Evolutionary conservation across 1,140 invertebrate genomes (phyloP).

Genomic region (Battus philenor): DNA sequence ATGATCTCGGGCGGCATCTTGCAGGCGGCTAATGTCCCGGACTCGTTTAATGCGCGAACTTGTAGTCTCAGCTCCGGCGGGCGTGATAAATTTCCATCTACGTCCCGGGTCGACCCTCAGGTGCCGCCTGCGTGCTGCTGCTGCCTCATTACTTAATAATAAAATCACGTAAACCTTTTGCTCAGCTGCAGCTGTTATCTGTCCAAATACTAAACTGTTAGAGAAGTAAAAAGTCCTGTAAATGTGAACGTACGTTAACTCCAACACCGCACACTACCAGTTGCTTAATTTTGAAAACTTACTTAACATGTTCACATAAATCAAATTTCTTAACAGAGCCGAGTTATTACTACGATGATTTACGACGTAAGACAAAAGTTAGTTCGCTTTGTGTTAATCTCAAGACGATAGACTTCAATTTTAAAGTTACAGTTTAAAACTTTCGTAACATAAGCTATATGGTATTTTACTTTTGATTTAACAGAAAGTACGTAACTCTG

Average conservation of each 20-base stretch:
- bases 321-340: slow-evolving; percentile 56
- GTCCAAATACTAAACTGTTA: no score
- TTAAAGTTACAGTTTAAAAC: slow-evolving; percentile 4
- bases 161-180: background rate
- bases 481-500: no score
- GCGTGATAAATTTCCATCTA: slow-evolving; percentile 70
- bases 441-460: background rate
- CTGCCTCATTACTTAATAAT: slow-evolving; percentile 4
- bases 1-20: slow-evolving; percentile 75
- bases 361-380: slow-evolving; percentile 39
- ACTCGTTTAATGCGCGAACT: slow-evolving; percentile 75
- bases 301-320: slow-evolving; percentile 58
- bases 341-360: slow-evolving; percentile 52
- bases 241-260: no score
- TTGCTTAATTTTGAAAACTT: slow-evolving; percentile 53
- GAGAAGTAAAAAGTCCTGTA: no score
- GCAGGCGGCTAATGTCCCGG: slow-evolving; percentile 71
- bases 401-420: slow-evolving; percentile 2
- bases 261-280: no score
- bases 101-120: slow-evolving; percentile 37
- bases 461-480: no score
- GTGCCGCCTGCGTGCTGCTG: slow-evolving; percentile 21
- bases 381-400: slow-evolving; percentile 19
- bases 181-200: no score
- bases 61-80: slow-evolving; percentile 68